Conservation (phyloP, 2,113 vertebrate genomes). For the Entomyzon cyanotis region DNA sequence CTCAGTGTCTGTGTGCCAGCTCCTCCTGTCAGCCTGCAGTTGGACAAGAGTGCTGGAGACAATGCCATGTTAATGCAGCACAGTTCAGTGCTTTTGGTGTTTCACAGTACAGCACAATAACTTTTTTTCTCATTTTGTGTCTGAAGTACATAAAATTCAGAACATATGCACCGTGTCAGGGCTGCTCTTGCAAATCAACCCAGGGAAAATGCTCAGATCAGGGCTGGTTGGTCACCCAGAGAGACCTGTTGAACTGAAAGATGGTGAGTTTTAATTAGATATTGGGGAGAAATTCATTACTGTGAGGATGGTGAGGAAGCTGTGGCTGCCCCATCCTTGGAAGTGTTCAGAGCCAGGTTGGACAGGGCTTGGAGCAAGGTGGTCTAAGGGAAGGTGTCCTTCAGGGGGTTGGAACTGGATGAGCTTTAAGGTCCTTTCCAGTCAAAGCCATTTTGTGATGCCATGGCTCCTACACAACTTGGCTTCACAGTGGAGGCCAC, state of each 20-base stretch:
- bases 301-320: neutral
- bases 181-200: neutral
- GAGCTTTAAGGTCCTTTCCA: neutral
- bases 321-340: neutral
- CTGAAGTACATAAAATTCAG: constrained; percentile 13
- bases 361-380: neutral
- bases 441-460: neutral
- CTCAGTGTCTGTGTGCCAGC: neutral
- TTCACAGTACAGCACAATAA: neutral
- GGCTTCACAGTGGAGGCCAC: neutral
- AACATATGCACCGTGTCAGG: neutral
- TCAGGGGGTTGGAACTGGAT: neutral
- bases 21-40: neutral
- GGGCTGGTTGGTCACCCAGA: neutral
- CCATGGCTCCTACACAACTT: neutral
- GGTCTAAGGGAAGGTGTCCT: neutral
- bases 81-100: neutral
- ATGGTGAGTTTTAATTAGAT: neutral
- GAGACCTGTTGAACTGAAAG: neutral
- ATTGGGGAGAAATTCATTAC: neutral
- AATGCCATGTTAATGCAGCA: neutral
- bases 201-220: neutral
- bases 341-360: neutral
- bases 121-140: neutral
- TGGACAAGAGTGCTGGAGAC: neutral